Conservation (phyloP, 2,797 vertebrate genomes). For the Poliocrania exsul region DNA sequence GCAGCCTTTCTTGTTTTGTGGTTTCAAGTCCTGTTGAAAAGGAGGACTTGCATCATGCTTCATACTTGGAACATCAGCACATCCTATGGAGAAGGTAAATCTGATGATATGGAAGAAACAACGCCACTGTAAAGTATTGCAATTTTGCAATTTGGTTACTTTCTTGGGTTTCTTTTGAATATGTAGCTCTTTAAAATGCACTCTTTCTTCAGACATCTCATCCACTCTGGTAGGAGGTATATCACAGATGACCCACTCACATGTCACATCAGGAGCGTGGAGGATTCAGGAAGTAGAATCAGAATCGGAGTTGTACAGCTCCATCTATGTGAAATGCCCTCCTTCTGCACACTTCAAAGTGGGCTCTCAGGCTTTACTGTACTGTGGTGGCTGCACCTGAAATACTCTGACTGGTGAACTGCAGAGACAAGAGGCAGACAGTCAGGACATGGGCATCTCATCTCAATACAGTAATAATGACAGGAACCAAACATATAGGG, state of each 20-base stretch:
- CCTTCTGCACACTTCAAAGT: neutral
- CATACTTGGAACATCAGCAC: neutral
- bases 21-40: neutral
- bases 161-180: neutral
- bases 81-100: neutral
- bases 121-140: neutral
- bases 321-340: neutral
- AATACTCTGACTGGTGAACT: neutral
- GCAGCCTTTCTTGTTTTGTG: neutral
- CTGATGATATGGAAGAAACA: neutral
- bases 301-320: neutral
- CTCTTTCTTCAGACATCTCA: neutral
- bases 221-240: neutral
- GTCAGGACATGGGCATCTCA: neutral
- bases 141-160: neutral
- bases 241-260: neutral
- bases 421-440: neutral
- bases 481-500: neutral
- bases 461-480: neutral
- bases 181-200: neutral
- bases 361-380: neutral
- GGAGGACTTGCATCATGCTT: neutral
- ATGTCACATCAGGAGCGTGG: fast-evolving
- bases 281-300: neutral
- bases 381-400: neutral